These are phyloP conservation scores for Opisthocomus hoazin DNA, from an alignment of 2,113 vertebrate species.

Conservation along the genomic window DNA sequence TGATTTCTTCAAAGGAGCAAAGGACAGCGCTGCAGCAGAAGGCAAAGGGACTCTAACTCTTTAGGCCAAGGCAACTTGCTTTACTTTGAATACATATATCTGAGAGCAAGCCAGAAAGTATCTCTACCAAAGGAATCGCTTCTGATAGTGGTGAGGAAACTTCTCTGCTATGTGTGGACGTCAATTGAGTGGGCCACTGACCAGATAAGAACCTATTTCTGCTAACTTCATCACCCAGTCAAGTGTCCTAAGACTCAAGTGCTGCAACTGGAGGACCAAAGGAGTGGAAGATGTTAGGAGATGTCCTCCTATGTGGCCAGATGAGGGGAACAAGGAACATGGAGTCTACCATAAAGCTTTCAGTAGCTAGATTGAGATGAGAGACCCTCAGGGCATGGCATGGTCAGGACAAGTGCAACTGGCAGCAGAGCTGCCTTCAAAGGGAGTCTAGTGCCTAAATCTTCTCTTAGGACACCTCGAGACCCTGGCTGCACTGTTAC, in stretches of 20 bases:
- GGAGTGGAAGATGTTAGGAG: background rate
- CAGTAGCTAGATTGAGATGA: background rate
- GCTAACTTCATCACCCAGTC: background rate
- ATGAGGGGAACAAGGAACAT: background rate
- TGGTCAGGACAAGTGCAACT: accelerated
- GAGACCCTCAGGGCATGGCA: background rate
- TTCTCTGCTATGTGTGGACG: background rate
- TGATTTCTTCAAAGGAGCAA: slow-evolving; percentile 4
- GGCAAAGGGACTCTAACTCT: background rate
- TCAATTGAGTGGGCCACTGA: background rate
- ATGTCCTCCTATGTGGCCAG: background rate
- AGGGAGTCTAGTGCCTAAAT: background rate
- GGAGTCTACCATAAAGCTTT: background rate
- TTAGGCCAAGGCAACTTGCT: background rate
- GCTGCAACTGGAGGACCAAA: background rate
- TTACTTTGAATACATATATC: background rate
- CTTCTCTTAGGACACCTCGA: background rate
- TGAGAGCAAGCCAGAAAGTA: background rate
- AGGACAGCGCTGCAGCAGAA: background rate
- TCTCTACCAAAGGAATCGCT: background rate
- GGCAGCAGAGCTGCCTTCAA: background rate
- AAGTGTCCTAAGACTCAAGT: background rate
- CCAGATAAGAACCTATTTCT: background rate
- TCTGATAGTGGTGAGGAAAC: background rate
- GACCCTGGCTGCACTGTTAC: accelerated